A percentile compares a stretch with the other conserved stretches of the same genome.
These are phyloP conservation scores for Tetranychus truncatus DNA, from an alignment of 2,888 invertebrate genomes.

Conservation along the genomic window DNA sequence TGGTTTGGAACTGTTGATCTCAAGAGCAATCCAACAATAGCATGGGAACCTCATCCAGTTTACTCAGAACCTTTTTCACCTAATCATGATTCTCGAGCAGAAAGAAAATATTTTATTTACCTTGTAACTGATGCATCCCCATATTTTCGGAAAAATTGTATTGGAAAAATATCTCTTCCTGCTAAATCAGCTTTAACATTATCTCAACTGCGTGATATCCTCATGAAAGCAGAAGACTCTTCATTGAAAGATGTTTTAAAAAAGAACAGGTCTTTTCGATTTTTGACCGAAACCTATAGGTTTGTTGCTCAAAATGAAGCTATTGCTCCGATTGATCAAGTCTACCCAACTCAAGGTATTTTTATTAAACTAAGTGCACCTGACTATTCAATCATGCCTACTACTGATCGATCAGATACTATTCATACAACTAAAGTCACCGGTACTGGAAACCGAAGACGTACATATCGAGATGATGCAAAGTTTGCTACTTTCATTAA, in stretches of 20 bases:
- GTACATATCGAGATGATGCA: constrained; percentile 57
- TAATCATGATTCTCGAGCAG: not conserved
- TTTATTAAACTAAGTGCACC: constrained; percentile 22
- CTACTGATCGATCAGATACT: constrained; percentile 68
- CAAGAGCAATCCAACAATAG: not conserved
- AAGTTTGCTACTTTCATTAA: constrained; percentile 58
- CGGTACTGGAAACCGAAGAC: constrained; percentile 93
- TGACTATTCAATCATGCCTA: constrained; percentile 32
- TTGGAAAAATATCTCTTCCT: constrained; percentile 20
- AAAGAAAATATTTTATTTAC: constrained; percentile 21
- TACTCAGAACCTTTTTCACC: constrained; percentile 9
- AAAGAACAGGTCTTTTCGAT: constrained; percentile 13
- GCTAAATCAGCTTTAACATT: constrained; percentile 16
- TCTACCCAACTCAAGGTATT: constrained; percentile 27
- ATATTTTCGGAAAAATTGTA: constrained; percentile 18
- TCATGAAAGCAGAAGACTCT: constrained; percentile 19
- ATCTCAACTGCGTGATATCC: constrained; percentile 19
- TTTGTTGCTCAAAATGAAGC: constrained; percentile 20
- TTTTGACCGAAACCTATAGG: constrained; percentile 21
- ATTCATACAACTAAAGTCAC: constrained; percentile 98
- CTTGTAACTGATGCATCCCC: constrained; percentile 17
- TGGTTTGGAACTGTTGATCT: constrained; percentile 7
- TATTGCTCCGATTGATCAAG: constrained; percentile 21
- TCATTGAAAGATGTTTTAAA: constrained; percentile 14
- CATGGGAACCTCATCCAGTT: constrained; percentile 4